Conservation (phyloP, 2,797 vertebrate species). For the Epinephelus coioides region DNA sequence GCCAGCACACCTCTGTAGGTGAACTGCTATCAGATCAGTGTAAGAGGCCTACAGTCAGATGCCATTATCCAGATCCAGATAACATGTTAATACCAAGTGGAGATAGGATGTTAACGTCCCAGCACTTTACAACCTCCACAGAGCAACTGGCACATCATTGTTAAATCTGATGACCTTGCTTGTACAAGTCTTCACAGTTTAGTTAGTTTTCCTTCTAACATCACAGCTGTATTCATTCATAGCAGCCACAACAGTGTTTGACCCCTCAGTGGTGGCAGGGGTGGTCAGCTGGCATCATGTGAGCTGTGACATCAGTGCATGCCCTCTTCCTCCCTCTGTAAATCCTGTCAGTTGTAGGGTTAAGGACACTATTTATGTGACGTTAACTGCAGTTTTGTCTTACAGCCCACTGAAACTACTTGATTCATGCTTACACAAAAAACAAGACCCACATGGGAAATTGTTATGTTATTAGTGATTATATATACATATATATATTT, state of each 20-base stretch:
- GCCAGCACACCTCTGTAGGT: too few relatives aligned
- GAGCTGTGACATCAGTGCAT: conserved; percentile 24
- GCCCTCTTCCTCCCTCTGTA: conserved; percentile 20
- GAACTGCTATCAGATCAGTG: too few relatives aligned
- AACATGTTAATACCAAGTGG: conserved; percentile 8
- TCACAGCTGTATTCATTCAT: background rate
- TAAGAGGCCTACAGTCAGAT: too few relatives aligned
- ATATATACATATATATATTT: conserved; percentile 50
- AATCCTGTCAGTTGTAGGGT: conserved; percentile 24
- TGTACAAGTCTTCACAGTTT: background rate
- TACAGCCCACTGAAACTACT: conserved; percentile 22
- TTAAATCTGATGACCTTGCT: background rate
- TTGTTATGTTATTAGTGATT: conserved; percentile 46
- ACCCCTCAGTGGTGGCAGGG: background rate
- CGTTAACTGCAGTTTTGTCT: conserved; percentile 27
- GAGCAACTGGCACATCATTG: background rate
- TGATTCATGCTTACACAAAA: conserved; percentile 31
- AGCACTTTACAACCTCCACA: background rate
- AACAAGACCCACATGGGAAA: conserved; percentile 7
- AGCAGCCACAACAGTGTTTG: background rate
- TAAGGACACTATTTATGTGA: conserved; percentile 38
- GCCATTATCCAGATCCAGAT: background rate
- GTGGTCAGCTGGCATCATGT: background rate
- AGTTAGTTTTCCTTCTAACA: background rate
- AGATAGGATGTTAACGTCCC: background rate